These are phyloP conservation scores for Cardiocondyla obscurior DNA, from an alignment of 1,140 invertebrate genomes.

Conservation along the genomic window DNA sequence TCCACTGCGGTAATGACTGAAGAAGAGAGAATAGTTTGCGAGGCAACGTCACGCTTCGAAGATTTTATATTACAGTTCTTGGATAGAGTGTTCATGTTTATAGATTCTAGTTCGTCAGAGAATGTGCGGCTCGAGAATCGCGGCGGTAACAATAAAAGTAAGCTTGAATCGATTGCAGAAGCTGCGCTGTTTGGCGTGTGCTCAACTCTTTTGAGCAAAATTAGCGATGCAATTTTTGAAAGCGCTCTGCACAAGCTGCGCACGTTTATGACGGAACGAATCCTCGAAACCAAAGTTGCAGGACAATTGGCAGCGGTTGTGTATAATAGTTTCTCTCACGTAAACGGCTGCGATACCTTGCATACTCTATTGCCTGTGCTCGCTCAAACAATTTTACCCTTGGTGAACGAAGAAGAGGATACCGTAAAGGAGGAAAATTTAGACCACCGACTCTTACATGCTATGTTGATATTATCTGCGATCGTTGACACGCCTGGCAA, in stretches of 20 bases:
- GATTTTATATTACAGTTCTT: constrained; percentile 95
- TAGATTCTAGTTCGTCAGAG: constrained; percentile 90
- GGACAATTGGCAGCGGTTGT: constrained; percentile 88
- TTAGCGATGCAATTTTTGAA: constrained; percentile 84
- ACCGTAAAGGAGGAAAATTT: constrained; percentile 89
- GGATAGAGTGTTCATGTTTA: constrained; percentile 89
- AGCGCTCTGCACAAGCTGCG: constrained; percentile 90
- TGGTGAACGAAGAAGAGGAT: constrained; percentile 85
- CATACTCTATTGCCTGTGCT: constrained; percentile 90
- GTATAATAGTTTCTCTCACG: constrained; percentile 88
- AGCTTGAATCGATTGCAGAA: constrained; percentile 86
- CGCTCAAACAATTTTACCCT: constrained; percentile 85
- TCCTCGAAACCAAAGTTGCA: constrained; percentile 92
- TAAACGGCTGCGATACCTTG: constrained; percentile 87
- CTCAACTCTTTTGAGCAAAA: constrained; percentile 85
- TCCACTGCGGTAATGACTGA: constrained; percentile 88
- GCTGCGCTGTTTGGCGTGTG: constrained; percentile 85
- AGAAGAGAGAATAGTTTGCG: constrained; percentile 90
- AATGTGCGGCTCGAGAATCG: constrained; percentile 87
- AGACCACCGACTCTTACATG: constrained; percentile 92
- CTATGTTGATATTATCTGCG: constrained; percentile 90
- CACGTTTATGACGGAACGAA: constrained; percentile 88
- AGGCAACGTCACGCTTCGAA: constrained; percentile 93
- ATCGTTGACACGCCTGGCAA: constrained; percentile 87
- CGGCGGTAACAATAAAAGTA: constrained; percentile 79